Evolutionary conservation across 2,888 invertebrate genomes (phyloP).

Genomic region (Lissonota sp.): DNA sequence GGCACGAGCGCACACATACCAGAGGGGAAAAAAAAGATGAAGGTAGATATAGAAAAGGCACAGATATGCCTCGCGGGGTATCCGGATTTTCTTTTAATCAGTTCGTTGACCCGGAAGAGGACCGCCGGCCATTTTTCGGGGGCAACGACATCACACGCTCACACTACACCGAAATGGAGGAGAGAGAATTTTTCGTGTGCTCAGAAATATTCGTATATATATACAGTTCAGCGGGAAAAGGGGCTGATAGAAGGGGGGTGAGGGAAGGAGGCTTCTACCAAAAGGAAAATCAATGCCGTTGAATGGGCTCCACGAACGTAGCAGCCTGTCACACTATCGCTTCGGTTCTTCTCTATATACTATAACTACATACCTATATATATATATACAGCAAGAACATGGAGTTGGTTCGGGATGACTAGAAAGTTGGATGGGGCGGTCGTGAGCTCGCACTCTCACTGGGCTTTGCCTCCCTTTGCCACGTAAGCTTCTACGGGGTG

Average conservation of each 20-base stretch:
- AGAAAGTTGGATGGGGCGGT: constrained; percentile 57
- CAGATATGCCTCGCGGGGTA: constrained; percentile 55
- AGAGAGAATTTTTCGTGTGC: constrained; percentile 28
- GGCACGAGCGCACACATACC: constrained; percentile 3
- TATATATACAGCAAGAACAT: constrained; percentile 35
- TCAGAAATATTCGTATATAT: no score
- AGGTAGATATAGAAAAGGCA: not conserved
- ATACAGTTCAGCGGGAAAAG: constrained; percentile 57
- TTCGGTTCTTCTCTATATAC: constrained; percentile 39
- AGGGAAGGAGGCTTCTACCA: constrained; percentile 59
- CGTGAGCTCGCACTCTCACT: constrained; percentile 60
- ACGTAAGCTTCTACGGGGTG: constrained; percentile 62
- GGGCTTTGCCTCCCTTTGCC: constrained; percentile 60
- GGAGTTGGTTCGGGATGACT: constrained; percentile 57
- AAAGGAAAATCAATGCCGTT: constrained; percentile 81
- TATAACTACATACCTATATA: constrained; percentile 21
- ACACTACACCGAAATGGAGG: constrained; percentile 24
- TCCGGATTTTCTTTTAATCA: constrained; percentile 69
- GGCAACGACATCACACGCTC: constrained; percentile 59
- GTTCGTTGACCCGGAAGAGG: constrained; percentile 65
- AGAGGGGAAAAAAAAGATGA: constrained; percentile 6
- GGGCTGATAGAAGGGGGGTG: constrained; percentile 11
- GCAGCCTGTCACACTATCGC: constrained; percentile 70
- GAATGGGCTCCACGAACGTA: constrained; percentile 75
- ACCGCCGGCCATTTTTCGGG: constrained; percentile 63